phyloP scores from a whole-genome alignment of 2,797 vertebrate species.

The Esox masquinongy region DNA sequence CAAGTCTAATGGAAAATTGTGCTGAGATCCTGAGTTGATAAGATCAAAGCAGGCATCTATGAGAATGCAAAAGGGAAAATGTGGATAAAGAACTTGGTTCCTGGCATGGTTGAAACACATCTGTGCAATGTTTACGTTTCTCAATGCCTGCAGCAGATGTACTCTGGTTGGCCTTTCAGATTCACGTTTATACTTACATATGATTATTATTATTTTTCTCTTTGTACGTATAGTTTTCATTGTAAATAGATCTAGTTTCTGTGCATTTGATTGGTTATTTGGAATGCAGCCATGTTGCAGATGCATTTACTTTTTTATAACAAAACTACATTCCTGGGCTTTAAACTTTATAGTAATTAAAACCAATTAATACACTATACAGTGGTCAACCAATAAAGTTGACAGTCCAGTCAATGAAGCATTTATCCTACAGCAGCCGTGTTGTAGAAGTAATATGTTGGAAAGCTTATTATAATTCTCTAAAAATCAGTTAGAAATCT shows the following conservation, averaged over 20 bases:
- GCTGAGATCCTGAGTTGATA: slow-evolving; percentile 34
- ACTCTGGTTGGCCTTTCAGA: not conserved
- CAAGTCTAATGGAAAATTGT: slow-evolving; percentile 43
- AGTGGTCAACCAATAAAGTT: not conserved
- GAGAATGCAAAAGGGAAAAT: slow-evolving; percentile 12
- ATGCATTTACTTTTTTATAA: not conserved
- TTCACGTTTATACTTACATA: not conserved
- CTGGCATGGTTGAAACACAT: not conserved
- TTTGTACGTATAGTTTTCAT: not conserved
- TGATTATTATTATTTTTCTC: not conserved
- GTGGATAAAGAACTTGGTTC: slow-evolving; percentile 8
- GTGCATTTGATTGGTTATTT: not conserved
- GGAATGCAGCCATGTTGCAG: not conserved
- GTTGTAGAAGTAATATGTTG: not conserved
- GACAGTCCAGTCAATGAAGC: not conserved
- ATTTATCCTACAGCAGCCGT: not conserved
- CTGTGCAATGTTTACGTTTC: not conserved
- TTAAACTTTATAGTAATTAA: not conserved
- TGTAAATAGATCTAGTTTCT: not conserved
- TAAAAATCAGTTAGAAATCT: not conserved
- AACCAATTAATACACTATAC: not conserved
- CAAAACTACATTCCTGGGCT: not conserved
- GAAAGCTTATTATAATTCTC: not conserved
- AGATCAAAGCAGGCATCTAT: slow-evolving; percentile 42
- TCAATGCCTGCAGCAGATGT: not conserved